These are phyloP conservation scores for Brachyrhaphis roseni DNA, from an alignment of 2,797 vertebrate genomes.

Conservation along the genomic window DNA sequence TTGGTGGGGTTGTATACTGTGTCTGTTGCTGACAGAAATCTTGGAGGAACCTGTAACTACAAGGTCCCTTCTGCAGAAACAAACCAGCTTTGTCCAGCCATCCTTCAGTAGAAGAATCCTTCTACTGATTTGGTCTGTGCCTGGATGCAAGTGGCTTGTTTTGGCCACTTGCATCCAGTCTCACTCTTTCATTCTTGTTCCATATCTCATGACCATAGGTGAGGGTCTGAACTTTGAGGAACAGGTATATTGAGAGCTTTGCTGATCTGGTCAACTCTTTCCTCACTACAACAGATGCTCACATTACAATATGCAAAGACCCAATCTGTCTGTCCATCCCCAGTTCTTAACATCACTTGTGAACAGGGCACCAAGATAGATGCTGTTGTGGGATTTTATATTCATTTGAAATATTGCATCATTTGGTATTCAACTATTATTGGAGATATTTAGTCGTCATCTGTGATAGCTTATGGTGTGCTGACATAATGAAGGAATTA, in stretches of 20 bases:
- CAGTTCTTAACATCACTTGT: neutral
- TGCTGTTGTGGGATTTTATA: neutral
- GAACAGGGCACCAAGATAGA: neutral
- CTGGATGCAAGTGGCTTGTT: neutral
- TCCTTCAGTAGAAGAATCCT: neutral
- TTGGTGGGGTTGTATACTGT: too few species aligned
- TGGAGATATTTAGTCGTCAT: neutral
- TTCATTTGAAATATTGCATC: neutral
- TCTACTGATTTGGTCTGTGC: neutral
- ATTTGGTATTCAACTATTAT: neutral
- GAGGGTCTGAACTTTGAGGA: neutral
- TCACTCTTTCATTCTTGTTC: neutral
- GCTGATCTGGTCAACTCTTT: neutral
- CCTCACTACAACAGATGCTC: neutral
- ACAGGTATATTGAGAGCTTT: neutral
- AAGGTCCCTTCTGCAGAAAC: too few species aligned
- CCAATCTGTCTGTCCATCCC: neutral
- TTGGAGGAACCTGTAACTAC: too few species aligned
- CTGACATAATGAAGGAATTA: slow-evolving; percentile 17
- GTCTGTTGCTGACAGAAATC: too few species aligned
- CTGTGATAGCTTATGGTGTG: neutral
- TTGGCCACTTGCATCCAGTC: neutral
- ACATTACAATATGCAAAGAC: neutral
- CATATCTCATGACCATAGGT: neutral
- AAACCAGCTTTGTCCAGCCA: too few species aligned